Evolutionary conservation across 2,797 vertebrate species (phyloP), one percentile per base, ranked within the genome.

Genomic region (Eospalax fontanierii): DNA sequence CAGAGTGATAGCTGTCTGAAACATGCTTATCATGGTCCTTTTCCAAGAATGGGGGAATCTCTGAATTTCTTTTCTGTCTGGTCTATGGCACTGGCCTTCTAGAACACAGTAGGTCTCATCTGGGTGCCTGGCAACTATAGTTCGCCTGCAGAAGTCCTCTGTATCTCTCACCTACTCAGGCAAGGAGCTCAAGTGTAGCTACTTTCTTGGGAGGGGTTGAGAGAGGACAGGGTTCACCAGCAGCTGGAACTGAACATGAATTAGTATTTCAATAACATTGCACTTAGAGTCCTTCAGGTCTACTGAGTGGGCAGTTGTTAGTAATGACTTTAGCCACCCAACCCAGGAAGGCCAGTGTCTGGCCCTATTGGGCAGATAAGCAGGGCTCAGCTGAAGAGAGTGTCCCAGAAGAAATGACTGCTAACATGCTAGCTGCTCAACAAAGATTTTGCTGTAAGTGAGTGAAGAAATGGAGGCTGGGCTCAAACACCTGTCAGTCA

Each of bases 1-100:
- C 98, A 97, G 92, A 99, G 99, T 93, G 99, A n/a, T n/a, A n/a
- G n/a, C 99, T 98, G 16, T 99, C 35, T 87, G 57, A 76, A 46
- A 28, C 10, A 6, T 10, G 14, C 22, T 6, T 3, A 15, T 43
- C 2, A 24, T 38, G 38, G 14, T 35, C 50, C 28, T 81, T n/a
- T 76, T 86, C 24, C 10, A 75, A 19, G 43, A n/a, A n/a, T 33
- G 12, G 30, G 19, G 21, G 61, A 83, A 65, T 50, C 18, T 50
- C 26, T 33, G 73, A 57, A 73, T 19, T 63, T 86, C 70, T 10
- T 26, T 86, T 38, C 26, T 65, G 1, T 87, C n/a, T 83, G 43
- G 22, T 61, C 1, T 7, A 54, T 6, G 21, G 16, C 14, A 61
- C 3, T 35, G 9, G 12, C 24, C 63, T 66, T 40, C 30, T 65